A percentile compares a stretch with the other conserved stretches of the same genome.
Evolutionary conservation across 2,113 vertebrate species (phyloP).

Genomic region (Lycaon pictus): DNA sequence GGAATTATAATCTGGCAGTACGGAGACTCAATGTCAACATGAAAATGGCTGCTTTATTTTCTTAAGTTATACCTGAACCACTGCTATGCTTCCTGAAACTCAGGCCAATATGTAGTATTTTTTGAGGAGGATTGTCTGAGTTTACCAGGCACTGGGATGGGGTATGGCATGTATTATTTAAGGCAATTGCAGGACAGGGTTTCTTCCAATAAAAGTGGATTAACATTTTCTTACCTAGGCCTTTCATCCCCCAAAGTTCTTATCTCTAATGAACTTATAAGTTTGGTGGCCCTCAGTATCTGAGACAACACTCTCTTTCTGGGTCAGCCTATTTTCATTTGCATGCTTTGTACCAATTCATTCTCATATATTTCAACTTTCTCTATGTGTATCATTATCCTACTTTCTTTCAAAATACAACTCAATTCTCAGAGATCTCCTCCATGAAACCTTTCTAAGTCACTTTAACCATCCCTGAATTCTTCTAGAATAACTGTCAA

Average conservation of each 20-base stretch:
- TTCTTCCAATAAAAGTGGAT: conserved; percentile 2
- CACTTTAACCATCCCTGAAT: neutral
- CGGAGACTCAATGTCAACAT: neutral
- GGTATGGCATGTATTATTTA: neutral
- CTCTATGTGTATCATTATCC: neutral
- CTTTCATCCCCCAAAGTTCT: neutral
- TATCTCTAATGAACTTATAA: neutral
- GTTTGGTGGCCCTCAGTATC: neutral
- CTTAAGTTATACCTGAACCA: neutral
- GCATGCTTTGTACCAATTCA: neutral
- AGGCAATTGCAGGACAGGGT: neutral
- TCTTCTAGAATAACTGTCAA: neutral
- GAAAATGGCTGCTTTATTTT: neutral
- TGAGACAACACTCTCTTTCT: neutral
- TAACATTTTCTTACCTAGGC: neutral
- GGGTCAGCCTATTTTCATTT: neutral
- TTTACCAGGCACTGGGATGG: neutral
- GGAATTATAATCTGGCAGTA: neutral
- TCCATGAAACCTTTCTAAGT: neutral
- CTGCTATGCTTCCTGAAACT: neutral
- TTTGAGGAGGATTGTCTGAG: conserved; percentile 88
- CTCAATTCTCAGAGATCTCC: neutral
- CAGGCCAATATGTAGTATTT: neutral
- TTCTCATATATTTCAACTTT: conserved; percentile 12
- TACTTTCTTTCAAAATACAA: conserved; percentile 40